Evolutionary conservation across 2,113 vertebrate genomes (phyloP).

Genomic region (Xyrauchen texanus): DNA sequence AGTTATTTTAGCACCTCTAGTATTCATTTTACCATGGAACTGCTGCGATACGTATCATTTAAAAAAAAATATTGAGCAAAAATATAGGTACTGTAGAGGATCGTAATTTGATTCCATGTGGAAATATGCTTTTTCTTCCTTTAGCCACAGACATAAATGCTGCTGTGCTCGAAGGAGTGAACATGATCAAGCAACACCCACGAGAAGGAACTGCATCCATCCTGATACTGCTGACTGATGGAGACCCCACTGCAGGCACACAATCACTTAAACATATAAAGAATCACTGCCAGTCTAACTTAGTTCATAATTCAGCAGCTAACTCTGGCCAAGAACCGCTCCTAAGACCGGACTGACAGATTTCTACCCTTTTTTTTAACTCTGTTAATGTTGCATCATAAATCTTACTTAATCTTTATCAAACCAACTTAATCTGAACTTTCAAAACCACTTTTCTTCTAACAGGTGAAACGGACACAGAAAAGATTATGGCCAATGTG

Average conservation of each 20-base stretch:
- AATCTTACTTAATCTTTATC: too few species aligned
- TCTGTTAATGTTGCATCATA: too few species aligned
- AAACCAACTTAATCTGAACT: background rate
- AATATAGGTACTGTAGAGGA: too few species aligned
- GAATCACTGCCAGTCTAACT: background rate
- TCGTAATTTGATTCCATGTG: too few species aligned
- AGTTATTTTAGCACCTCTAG: too few species aligned
- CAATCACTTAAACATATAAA: background rate
- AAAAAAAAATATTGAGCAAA: too few species aligned
- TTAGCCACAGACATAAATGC: slow-evolving; percentile 86
- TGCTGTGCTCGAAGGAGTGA: slow-evolving; percentile 80
- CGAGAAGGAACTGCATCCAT: slow-evolving; percentile 81
- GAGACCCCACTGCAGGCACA: slow-evolving; percentile 82
- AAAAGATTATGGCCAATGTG: slow-evolving; percentile 74
- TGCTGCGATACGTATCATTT: too few species aligned
- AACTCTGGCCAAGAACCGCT: too few species aligned
- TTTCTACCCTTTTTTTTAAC: too few species aligned
- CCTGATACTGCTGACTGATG: slow-evolving; percentile 91
- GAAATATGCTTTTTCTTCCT: slow-evolving; percentile 37
- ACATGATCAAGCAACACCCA: slow-evolving; percentile 74
- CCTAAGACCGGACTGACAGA: too few species aligned
- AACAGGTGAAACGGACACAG: slow-evolving; percentile 74
- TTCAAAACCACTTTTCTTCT: background rate
- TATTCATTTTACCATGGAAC: too few species aligned
- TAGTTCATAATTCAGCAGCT: too few species aligned